These are phyloP conservation scores for Venusia cambrica DNA, from an alignment of 2,888 invertebrate genomes.

Conservation along the genomic window DNA sequence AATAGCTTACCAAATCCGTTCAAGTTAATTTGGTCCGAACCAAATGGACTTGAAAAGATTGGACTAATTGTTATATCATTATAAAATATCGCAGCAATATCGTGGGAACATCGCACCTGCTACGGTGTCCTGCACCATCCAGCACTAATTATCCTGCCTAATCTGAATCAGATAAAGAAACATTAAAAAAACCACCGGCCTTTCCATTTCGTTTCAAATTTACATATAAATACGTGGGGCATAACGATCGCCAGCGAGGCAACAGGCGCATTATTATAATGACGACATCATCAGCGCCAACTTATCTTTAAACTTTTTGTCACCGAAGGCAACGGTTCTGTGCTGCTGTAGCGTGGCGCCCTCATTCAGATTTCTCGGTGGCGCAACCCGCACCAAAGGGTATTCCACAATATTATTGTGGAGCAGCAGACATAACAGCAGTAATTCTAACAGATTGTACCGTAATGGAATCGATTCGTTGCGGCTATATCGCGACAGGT, in stretches of 20 bases:
- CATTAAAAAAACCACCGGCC: constrained; percentile 57
- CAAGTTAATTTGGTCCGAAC: too few species aligned
- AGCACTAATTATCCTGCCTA: constrained; percentile 70
- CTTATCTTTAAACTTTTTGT: constrained; percentile 49
- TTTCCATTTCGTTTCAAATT: constrained; percentile 72
- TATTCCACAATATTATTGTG: constrained; percentile 29
- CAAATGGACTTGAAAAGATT: too few species aligned
- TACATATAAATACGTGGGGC: constrained; percentile 76
- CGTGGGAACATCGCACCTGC: constrained; percentile 67
- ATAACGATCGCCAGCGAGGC: constrained; percentile 61
- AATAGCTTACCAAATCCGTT: too few species aligned
- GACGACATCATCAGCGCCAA: constrained; percentile 45
- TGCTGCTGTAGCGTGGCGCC: too few species aligned
- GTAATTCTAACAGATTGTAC: constrained; percentile 36
- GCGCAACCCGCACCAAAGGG: constrained; percentile 28
- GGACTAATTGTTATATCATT: constrained; percentile 10
- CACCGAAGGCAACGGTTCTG: constrained; percentile 41
- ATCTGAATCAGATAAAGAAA: constrained; percentile 70
- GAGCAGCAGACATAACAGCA: constrained; percentile 37
- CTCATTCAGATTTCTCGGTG: constrained; percentile 34
- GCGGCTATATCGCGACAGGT: constrained; percentile 27
- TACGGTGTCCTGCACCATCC: constrained; percentile 47
- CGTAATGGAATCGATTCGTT: constrained; percentile 36
- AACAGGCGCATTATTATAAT: constrained; percentile 64
- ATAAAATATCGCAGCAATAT: constrained; percentile 25